phyloP scores from a whole-genome alignment of 2,797 vertebrate species.

The Pitangus sulphuratus region DNA sequence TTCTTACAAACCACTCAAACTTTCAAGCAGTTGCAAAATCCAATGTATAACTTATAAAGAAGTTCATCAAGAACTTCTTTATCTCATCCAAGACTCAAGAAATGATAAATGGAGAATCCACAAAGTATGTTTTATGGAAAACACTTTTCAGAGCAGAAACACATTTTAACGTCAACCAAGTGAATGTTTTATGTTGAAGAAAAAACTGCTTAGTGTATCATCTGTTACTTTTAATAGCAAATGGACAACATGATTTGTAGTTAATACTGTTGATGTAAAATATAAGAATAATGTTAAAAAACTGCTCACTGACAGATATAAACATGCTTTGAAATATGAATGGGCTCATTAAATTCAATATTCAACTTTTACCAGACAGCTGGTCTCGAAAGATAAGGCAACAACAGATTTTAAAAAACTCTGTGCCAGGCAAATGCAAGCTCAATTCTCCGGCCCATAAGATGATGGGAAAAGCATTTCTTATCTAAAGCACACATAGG shows the following conservation, averaged over 20 bases:
- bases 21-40: neutral
- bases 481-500: neutral
- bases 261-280: conserved; percentile 46
- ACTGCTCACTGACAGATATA: conserved; percentile 12
- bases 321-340: conserved; percentile 41
- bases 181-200: neutral
- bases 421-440: neutral
- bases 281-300: conserved; percentile 33
- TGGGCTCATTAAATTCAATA: neutral
- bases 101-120: neutral
- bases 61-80: neutral
- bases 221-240: conserved; percentile 43
- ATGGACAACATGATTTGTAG: neutral
- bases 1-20: neutral
- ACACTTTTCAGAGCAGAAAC: neutral
- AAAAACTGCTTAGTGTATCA: conserved; percentile 12
- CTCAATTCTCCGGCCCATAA: neutral
- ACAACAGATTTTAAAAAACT: neutral
- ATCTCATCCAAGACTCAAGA: neutral
- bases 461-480: neutral
- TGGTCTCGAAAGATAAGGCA: conserved; percentile 11
- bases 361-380: neutral
- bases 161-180: neutral
- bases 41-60: neutral
- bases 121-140: neutral